A percentile compares a stretch with the other conserved stretches of the same genome.
Conservation (phyloP, 2,113 vertebrate genomes). For the Microtus oregoni region DNA sequence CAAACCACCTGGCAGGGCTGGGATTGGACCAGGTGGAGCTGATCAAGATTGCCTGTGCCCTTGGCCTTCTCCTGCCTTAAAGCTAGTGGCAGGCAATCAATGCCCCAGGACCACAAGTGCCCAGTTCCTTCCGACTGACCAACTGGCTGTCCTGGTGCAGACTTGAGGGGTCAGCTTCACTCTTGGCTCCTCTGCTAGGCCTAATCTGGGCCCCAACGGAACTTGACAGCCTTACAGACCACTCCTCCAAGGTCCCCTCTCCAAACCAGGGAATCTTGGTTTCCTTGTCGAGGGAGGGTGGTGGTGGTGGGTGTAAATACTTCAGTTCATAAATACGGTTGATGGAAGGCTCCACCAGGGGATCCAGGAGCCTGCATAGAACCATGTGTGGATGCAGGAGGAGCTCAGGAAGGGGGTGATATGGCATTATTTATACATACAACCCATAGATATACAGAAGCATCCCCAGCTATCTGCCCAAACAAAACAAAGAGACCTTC, state of each 20-base stretch:
- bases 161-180: background rate
- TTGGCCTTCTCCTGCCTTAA: conserved; percentile 33
- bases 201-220: background rate
- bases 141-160: background rate
- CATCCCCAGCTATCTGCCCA: background rate
- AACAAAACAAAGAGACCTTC: background rate
- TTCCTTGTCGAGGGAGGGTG: background rate
- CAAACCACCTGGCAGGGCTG: conserved; percentile 53
- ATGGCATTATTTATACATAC: background rate
- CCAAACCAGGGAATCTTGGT: background rate
- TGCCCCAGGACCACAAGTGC: background rate
- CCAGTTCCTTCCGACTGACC: background rate
- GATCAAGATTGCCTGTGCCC: conserved; percentile 22
- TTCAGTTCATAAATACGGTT: background rate
- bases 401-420: background rate
- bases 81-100: background rate
- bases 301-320: background rate
- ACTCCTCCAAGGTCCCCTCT: background rate
- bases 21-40: conserved; percentile 31
- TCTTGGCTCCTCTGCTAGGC: background rate
- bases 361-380: background rate
- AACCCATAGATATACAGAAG: background rate
- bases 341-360: background rate
- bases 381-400: background rate
- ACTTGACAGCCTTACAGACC: background rate